These are phyloP conservation scores for Thunnus albacares DNA, from an alignment of 2,797 vertebrate genomes.

Conservation along the genomic window DNA sequence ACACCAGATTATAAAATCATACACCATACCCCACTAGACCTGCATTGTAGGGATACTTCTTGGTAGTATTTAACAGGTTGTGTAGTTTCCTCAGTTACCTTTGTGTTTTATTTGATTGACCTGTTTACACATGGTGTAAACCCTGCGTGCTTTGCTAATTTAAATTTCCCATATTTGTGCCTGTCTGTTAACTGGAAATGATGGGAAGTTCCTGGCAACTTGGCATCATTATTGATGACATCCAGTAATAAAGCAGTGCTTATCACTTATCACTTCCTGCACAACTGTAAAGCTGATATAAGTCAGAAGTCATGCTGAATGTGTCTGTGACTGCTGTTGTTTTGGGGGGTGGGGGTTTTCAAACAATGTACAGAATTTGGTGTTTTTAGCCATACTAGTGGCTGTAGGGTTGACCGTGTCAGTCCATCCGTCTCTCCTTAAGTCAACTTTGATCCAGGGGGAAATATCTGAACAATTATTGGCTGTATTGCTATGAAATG, in stretches of 20 bases:
- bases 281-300: neutral
- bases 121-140: neutral
- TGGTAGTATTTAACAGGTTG: neutral
- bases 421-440: no score
- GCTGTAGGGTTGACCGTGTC: no score
- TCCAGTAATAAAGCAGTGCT: neutral
- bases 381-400: no score
- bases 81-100: neutral
- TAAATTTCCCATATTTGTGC: neutral
- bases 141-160: neutral
- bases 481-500: no score
- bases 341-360: no score
- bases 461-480: no score
- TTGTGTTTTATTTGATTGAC: conserved; percentile 3
- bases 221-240: neutral
- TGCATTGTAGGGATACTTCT: neutral
- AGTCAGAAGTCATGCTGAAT: no score
- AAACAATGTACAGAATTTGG: no score
- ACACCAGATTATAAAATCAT: conserved; percentile 5
- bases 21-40: conserved; percentile 16
- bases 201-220: neutral
- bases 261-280: neutral
- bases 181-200: conserved; percentile 6
- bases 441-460: no score
- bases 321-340: no score